phyloP scores from a whole-genome alignment of 2,797 vertebrate species.

The Pempheris klunzingeri region DNA sequence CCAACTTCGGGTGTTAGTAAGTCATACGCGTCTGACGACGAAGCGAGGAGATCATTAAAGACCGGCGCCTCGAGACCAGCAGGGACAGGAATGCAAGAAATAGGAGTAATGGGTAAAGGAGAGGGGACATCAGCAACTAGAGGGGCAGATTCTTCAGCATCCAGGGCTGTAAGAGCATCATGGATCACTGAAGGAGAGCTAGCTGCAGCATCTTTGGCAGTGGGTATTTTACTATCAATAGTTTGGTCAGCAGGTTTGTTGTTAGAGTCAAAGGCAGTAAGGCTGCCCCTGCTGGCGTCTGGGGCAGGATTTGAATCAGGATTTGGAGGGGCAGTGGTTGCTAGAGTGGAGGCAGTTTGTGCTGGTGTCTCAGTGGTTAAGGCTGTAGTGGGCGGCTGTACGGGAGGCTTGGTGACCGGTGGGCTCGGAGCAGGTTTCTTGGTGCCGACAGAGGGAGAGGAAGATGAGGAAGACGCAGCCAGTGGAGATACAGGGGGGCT shows the following conservation, averaged over 20 bases:
- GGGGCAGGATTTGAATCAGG: slow-evolving; percentile 32
- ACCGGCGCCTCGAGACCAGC: background rate
- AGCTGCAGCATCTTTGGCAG: slow-evolving; percentile 49
- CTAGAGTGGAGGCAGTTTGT: slow-evolving; percentile 49
- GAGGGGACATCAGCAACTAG: slow-evolving; percentile 49
- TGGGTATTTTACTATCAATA: slow-evolving; percentile 20
- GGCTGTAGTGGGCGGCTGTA: slow-evolving; percentile 43
- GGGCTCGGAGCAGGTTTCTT: slow-evolving; percentile 70
- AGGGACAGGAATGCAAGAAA: slow-evolving; percentile 72
- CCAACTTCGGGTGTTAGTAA: slow-evolving; percentile 64
- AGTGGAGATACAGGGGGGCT: slow-evolving; percentile 79
- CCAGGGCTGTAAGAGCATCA: slow-evolving; percentile 37
- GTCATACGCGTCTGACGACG: slow-evolving; percentile 55
- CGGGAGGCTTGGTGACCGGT: slow-evolving; percentile 43
- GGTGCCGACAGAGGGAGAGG: slow-evolving; percentile 52
- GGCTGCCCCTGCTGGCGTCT: slow-evolving; percentile 29
- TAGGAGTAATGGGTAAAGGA: slow-evolving; percentile 79
- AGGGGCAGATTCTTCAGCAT: slow-evolving; percentile 42
- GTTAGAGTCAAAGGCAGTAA: slow-evolving; percentile 42
- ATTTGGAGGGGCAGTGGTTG: slow-evolving; percentile 43
- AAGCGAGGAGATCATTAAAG: slow-evolving; percentile 68
- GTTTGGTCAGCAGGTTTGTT: slow-evolving; percentile 50
- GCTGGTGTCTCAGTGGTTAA: slow-evolving; percentile 52
- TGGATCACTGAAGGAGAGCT: slow-evolving; percentile 41
- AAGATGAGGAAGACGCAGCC: slow-evolving; percentile 50